Base-by-base conservation (phyloP, 2,888 invertebrate genomes). In the Leptinotarsa haldemani region DNA sequence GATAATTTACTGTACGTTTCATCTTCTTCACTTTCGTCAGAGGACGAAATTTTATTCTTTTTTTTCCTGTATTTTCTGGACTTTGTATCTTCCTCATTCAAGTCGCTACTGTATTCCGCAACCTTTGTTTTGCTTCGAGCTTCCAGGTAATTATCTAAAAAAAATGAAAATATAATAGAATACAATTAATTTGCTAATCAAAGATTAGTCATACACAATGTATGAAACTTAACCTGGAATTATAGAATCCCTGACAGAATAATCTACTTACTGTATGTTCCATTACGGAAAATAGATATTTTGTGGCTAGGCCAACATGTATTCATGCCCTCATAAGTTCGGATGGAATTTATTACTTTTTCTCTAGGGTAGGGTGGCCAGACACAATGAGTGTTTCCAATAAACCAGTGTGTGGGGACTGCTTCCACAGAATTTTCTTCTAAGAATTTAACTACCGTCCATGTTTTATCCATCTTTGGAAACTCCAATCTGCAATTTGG, bases 271-370 rank as follows among this genome's bases (percentile, higher is more conserved):
- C 25, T 25, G 25, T 25, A 25, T 3, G 25, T 25, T 25, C 25
- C 25, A 25, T 4, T 25, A 25, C 25, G 25, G 25, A 25, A 25
- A 25, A 25, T 25, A 4, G 3, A 25, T 25, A 25, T 25, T 25
- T 25, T 25, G 25, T 25, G 25, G 0, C 25, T 25, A 25, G 25
- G 25, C 25, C 4, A 4, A 25, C 25, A 25, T 25, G 25, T 25
- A 25, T 25, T 25, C 25, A 2, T 22, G 2, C 50, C 65, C 12
- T 65, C 65, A 65, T 65, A 65, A 48, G 22, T 65, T 4, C 65
- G 65, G n/a, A 65, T 65, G n/a, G 48, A 47, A 65, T 48, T 65
- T 4, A 65, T 65, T 7, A 65, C 25, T 65, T 65, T 65, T 48
- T 65, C 65, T 47, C 48, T 47, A 15, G 65, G 2, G 16, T 46